Evolutionary conservation across 2,888 invertebrate species (phyloP), one percentile per base, ranked within the genome.

Genomic region (Acronicta aceris): DNA sequence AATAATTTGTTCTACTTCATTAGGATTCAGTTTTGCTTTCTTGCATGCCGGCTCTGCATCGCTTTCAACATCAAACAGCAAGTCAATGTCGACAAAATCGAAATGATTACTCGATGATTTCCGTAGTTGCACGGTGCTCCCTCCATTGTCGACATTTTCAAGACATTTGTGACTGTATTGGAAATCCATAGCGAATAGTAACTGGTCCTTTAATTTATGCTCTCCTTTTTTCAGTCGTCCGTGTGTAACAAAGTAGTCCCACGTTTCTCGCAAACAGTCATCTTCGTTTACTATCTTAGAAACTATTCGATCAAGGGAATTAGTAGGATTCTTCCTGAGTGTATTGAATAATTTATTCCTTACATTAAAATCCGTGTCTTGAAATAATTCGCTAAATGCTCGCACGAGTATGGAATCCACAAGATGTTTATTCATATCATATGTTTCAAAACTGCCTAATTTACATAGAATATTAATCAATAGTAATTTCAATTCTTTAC

Each of bases 31-130:
- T 82, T 91, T 93, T 0, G 78, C 69, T 78, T 86, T 90, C 74
- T 94, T 94, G 63, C 81, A 81, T 0, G 76, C 80, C 1, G 93
- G 92, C 51, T 91, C 89, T 0, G 72, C 58, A n/a, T 84, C 87
- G 55, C 73, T 82, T 42, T 85, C 86, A 17, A 71, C 71, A 42
- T 83, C 86, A 68, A 89, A 88, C 42, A 91, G 65, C 15, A 83
- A 78, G 42, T 92, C 89, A 12, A 91, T 81, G 65, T 92, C 89
- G 4, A 82, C 85, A 13, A 92, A 80, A 66, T 93, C 92, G 57
- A 92, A 92, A 74, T 90, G 89, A 51, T 78, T 77, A 38, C 75
- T 74, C n/a, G 56, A 42, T 69, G 82, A 60, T 70, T 81, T 59
- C 60, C 68, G 59, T 25, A 64, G 41, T 8, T 41, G 52, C 9